These are phyloP conservation scores for Pomatostomus ruficeps DNA, from an alignment of 2,113 vertebrate species.

Conservation along the genomic window DNA sequence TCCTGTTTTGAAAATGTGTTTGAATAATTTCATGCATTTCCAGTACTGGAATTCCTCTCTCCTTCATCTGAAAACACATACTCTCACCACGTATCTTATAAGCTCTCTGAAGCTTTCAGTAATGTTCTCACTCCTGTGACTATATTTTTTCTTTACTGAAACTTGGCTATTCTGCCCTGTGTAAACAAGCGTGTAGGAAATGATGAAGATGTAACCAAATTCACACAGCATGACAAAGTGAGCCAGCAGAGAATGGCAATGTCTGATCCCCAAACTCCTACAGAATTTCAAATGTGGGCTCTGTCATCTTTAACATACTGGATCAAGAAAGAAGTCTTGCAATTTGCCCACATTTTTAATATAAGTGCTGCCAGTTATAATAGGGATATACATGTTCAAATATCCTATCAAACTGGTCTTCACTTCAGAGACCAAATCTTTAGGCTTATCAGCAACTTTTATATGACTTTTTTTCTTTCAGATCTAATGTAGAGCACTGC, in stretches of 20 bases:
- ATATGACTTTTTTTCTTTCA: background rate
- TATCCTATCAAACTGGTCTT: background rate
- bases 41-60: background rate
- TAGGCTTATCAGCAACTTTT: background rate
- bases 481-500: background rate
- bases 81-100: background rate
- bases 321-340: background rate
- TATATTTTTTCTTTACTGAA: background rate
- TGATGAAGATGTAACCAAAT: background rate
- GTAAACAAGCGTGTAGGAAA: background rate
- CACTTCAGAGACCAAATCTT: background rate
- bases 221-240: rapidly evolving
- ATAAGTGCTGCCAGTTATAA: background rate
- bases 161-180: background rate
- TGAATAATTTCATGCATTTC: background rate
- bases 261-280: background rate
- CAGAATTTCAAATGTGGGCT: rapidly evolving
- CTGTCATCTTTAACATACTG: background rate
- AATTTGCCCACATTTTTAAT: background rate
- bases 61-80: background rate
- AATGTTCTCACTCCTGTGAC: background rate
- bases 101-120: background rate
- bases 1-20: background rate
- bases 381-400: background rate
- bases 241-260: background rate